A percentile compares a stretch with the other conserved stretches of the same genome.
Evolutionary conservation across 2,888 invertebrate genomes (phyloP).

Genomic region (Thymelicus acteon): DNA sequence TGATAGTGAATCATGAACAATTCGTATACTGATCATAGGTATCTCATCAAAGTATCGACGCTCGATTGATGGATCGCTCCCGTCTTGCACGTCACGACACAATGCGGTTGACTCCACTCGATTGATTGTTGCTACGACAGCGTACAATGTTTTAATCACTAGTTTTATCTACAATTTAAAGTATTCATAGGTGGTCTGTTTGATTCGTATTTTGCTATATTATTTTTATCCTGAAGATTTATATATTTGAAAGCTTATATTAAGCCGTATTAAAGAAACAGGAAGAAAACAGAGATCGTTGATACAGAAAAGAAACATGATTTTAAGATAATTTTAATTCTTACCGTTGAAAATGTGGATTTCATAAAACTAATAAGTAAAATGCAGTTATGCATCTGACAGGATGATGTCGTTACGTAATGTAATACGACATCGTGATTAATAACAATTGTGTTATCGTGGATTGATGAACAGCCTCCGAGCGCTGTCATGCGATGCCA

Average conservation of each 20-base stretch:
- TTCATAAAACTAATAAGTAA: no score
- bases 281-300: no score
- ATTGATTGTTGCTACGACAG: constrained; percentile 20
- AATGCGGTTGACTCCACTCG: neutral
- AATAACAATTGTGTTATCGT: constrained; percentile 40
- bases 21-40: neutral
- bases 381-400: neutral
- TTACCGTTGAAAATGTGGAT: no score
- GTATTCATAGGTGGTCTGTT: neutral
- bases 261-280: no score
- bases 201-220: neutral
- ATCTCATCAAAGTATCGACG: constrained; percentile 3
- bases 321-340: neutral
- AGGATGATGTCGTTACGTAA: constrained; percentile 23
- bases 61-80: constrained; percentile 15
- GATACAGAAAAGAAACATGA: neutral
- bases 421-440: constrained; percentile 32
- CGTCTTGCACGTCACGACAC: neutral
- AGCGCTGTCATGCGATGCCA: constrained; percentile 57
- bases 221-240: no score
- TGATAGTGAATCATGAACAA: neutral
- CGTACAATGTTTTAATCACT: constrained; percentile 12
- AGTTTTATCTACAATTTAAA: constrained; percentile 1
- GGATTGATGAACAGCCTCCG: constrained; percentile 52
- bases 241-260: no score